Percentiles rank a stretch among this genome's conserved stretches.
phyloP scores from a whole-genome alignment of 1,140 invertebrate genomes.

The Medauroidea extradentata region DNA sequence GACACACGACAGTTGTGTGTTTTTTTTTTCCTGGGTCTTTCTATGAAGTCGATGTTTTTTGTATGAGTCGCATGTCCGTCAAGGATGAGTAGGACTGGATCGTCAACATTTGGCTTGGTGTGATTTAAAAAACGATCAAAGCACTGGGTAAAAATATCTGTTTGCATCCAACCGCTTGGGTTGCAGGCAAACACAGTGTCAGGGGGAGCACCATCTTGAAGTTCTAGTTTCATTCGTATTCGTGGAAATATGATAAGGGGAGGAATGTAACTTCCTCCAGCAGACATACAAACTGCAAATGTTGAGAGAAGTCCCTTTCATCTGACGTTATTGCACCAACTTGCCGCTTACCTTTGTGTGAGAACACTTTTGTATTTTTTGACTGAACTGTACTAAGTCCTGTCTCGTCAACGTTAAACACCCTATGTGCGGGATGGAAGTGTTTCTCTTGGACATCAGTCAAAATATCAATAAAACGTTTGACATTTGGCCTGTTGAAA shows the following conservation, averaged over 20 bases:
- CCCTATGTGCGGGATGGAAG: conserved; percentile 23
- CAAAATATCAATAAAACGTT: conserved; percentile 25
- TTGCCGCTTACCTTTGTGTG: conserved; percentile 30
- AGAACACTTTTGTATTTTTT: conserved; percentile 34
- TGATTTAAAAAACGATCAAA: conserved; percentile 23
- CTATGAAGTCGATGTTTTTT: conserved; percentile 16
- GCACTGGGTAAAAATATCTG: conserved; percentile 15
- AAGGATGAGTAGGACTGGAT: conserved; percentile 21
- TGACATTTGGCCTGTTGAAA: conserved; percentile 34
- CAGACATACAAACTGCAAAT: conserved; percentile 30
- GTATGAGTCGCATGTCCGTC: conserved; percentile 10
- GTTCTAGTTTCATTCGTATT: conserved; percentile 18
- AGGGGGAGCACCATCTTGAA: conserved; percentile 24
- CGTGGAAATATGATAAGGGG: conserved; percentile 23
- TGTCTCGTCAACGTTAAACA: conserved; percentile 41
- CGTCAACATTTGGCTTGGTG: conserved; percentile 19
- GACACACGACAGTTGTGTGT: conserved; percentile 21
- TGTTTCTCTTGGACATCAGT: conserved; percentile 15
- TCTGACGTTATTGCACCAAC: conserved; percentile 28
- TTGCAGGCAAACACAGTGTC: conserved; percentile 18
- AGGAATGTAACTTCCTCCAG: conserved; percentile 30
- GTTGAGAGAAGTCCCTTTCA: conserved; percentile 23
- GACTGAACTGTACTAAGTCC: conserved; percentile 38
- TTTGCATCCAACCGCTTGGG: conserved; percentile 23
- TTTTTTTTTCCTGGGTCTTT: conserved; percentile 25